These are phyloP conservation scores for Hormiphora californensis DNA, from an alignment of 37 sponge, comb jelly and placozoan genomes.

Conservation along the genomic window DNA sequence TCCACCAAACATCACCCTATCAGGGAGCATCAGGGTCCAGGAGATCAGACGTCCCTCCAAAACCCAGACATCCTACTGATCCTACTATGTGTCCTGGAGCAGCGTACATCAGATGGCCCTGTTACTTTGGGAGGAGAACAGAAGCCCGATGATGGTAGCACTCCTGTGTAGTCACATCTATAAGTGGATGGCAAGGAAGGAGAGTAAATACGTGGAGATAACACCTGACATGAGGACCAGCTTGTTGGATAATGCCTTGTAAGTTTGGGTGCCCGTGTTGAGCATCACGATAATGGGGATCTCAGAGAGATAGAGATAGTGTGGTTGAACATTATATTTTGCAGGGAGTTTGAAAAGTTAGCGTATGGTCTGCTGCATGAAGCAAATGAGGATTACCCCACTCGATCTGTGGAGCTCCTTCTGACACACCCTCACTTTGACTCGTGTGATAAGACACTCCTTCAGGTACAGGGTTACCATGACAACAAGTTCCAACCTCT, in stretches of 20 bases:
- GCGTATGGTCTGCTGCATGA: neutral
- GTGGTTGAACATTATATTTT: neutral
- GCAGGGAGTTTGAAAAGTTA: neutral
- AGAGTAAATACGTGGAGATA: neutral
- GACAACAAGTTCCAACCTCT: no score
- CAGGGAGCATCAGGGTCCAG: no score
- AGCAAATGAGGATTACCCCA: neutral
- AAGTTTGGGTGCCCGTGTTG: neutral
- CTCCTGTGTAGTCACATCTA: neutral
- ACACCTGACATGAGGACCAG: neutral
- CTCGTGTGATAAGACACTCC: neutral
- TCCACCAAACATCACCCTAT: no score
- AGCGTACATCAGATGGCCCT: neutral
- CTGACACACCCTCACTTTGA: neutral
- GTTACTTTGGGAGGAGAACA: neutral
- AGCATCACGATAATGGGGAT: no score
- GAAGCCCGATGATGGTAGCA: neutral
- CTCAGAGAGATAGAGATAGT: neutral
- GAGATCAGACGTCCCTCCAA: no score
- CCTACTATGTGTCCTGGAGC: neutral
- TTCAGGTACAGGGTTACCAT: no score
- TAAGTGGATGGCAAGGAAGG: slow-evolving; percentile 9
- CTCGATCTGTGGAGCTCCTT: neutral
- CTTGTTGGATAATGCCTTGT: neutral
- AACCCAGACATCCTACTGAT: neutral